A percentile compares a stretch with the other conserved stretches of the same genome.
Conservation (phyloP, 2,797 vertebrate genomes). For the Podargus strigoides region DNA sequence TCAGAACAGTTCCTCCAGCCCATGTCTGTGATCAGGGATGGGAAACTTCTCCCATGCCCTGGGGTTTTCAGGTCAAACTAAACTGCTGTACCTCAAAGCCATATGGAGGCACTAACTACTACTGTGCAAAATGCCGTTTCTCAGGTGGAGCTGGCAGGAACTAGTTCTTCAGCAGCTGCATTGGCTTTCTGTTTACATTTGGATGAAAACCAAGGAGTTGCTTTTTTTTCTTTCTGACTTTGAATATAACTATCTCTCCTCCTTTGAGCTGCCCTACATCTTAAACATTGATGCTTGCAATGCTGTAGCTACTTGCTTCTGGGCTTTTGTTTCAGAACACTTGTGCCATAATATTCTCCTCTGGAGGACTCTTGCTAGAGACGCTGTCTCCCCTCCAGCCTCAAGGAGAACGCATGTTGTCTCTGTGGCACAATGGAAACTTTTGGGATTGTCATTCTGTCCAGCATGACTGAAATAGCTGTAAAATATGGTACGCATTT, state of each 20-base stretch:
- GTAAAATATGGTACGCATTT: background rate
- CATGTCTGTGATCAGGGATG: background rate
- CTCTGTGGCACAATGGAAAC: background rate
- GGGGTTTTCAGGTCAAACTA: background rate
- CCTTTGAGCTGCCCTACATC: background rate
- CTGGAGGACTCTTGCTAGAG: background rate
- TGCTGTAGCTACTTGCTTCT: background rate
- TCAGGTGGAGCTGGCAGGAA: slow-evolving; percentile 51
- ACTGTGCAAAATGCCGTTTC: slow-evolving; percentile 1
- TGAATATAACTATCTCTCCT: background rate
- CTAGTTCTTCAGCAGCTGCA: slow-evolving; percentile 30
- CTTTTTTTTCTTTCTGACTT: background rate
- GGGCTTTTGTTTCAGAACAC: background rate
- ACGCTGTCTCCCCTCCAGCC: background rate
- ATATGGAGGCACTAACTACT: background rate
- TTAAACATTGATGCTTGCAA: background rate
- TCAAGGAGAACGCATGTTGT: background rate
- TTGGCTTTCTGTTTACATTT: slow-evolving; percentile 50
- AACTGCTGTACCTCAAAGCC: slow-evolving; percentile 2
- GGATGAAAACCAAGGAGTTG: slow-evolving; percentile 37
- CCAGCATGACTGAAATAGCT: background rate
- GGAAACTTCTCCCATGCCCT: slow-evolving; percentile 27
- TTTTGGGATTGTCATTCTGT: background rate
- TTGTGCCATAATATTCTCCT: background rate
- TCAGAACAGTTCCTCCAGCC: background rate